Base-by-base conservation (phyloP, 1,140 invertebrate species). In the Drosophila elegans region DNA sequence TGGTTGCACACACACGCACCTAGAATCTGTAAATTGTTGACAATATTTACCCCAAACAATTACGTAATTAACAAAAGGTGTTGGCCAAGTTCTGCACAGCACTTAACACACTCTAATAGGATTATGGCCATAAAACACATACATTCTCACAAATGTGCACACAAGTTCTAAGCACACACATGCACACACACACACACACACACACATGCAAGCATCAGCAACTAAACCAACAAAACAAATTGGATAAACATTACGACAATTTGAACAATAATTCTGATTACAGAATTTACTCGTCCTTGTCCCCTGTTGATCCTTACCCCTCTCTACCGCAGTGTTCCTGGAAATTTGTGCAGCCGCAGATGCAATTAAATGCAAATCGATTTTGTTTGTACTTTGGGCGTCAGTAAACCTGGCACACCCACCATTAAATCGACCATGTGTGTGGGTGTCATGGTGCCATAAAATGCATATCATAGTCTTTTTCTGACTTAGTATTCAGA, bases 211-310 rank as follows among this genome's bases (percentile, higher is more conserved):
- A 45, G 42, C 29, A 62, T 27, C 69, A 75, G 74, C 46, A 76
- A 86, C 61, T 74, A 79, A 88, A 63, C 79, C 52, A 74, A 67
- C 66, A 86, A 73, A 86, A 86, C 83, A 83, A 86, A 86, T 83
- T 86, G 84, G 80, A 78, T 76, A 86, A 86, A 86, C 82, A 86
- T 89, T 84, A 89, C 79, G 68, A 89, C 83, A 86, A 86, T 83
- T 74, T 80, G 83, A 86, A 84, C 84, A 86, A 89, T 86, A 86
- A 86, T 85, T 85, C 80, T 80, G 83, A 82, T 82, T 86, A 78
- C 67, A 78, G 68, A 74, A 86, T 80, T 84, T 77, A 60, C 68
- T 57, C 67, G 42, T 46, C 67, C 63, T 68, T 55, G 67, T 41
- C 13, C 63, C 16, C 27, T 12, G 63, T 21, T n/a, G 45, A 12